Percentiles rank a stretch among this genome's conserved stretches.
Evolutionary conservation across 2,888 invertebrate species (phyloP).

Genomic region (Agonopterix heracliana): DNA sequence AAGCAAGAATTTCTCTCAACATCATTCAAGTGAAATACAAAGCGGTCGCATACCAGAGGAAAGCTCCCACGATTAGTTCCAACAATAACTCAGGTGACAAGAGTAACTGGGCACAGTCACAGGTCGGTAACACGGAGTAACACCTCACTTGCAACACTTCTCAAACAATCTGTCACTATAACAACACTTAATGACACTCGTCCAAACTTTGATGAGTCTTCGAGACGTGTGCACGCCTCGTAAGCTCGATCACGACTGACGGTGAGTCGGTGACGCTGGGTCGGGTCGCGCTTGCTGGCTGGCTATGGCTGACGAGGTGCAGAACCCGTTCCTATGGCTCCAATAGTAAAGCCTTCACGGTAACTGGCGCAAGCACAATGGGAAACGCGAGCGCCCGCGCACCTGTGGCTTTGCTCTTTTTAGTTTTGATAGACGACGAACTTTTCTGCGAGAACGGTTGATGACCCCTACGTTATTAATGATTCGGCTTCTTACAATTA

Average conservation of each 20-base stretch:
- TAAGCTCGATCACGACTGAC: slow-evolving; percentile 39
- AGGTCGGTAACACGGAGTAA: background rate
- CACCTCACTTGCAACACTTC: slow-evolving; percentile 32
- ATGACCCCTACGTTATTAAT: slow-evolving; percentile 37
- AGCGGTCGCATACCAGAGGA: slow-evolving; percentile 44
- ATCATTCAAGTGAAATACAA: slow-evolving; percentile 30
- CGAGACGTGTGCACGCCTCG: slow-evolving; percentile 19
- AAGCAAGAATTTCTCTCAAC: slow-evolving; percentile 32
- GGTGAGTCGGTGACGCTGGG: slow-evolving; percentile 14
- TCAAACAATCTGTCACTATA: slow-evolving; percentile 39
- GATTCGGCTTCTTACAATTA: no score
- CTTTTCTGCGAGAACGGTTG: slow-evolving; percentile 56
- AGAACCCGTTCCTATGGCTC: slow-evolving; percentile 38
- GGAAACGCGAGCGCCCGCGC: slow-evolving; percentile 59
- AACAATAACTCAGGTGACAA: background rate
- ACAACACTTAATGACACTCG: slow-evolving; percentile 31
- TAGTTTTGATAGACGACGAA: slow-evolving; percentile 48
- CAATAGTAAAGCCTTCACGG: slow-evolving; percentile 34
- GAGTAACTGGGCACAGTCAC: background rate
- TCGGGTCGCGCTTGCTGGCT: slow-evolving; percentile 11
- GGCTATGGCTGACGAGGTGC: background rate
- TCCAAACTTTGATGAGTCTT: slow-evolving; percentile 17
- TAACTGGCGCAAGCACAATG: slow-evolving; percentile 49
- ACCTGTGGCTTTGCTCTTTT: slow-evolving; percentile 56
- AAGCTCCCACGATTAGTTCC: slow-evolving; percentile 45